Percentiles rank a stretch among this genome's conserved stretches.
phyloP scores from a whole-genome alignment of 2,888 invertebrate genomes.

The Plebejus melissa region DNA sequence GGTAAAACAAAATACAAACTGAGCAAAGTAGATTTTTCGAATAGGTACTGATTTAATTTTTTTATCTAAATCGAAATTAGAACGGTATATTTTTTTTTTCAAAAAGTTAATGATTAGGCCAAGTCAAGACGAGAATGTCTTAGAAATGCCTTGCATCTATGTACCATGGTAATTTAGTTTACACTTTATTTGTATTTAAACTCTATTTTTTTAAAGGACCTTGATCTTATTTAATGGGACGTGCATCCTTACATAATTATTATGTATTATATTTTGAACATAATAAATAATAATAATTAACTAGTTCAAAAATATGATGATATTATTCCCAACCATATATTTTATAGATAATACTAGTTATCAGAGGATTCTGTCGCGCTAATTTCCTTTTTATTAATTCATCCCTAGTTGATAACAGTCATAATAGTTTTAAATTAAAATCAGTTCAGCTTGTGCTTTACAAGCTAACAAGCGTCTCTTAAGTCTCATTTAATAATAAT shows the following conservation, averaged over 20 bases:
- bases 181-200: neutral
- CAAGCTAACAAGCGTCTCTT: conserved; percentile 47
- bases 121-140: neutral
- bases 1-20: neutral
- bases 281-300: neutral
- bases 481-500: conserved; percentile 34
- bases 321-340: conserved; percentile 14
- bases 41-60: neutral
- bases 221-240: neutral
- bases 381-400: conserved; percentile 54
- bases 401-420: conserved; percentile 44
- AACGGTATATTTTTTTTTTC: neutral
- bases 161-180: too few relatives aligned
- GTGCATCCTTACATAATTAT: neutral
- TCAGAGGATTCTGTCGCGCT: conserved; percentile 47
- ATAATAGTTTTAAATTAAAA: conserved; percentile 43
- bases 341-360: conserved; percentile 19
- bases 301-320: neutral
- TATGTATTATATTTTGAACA: neutral
- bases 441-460: conserved; percentile 56
- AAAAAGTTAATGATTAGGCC: neutral
- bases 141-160: too few relatives aligned
- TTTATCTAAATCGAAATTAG: neutral
- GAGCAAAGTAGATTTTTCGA: neutral
- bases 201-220: neutral